phyloP scores from a whole-genome alignment of 2,888 invertebrate species.

The Cylloceria caligata region DNA sequence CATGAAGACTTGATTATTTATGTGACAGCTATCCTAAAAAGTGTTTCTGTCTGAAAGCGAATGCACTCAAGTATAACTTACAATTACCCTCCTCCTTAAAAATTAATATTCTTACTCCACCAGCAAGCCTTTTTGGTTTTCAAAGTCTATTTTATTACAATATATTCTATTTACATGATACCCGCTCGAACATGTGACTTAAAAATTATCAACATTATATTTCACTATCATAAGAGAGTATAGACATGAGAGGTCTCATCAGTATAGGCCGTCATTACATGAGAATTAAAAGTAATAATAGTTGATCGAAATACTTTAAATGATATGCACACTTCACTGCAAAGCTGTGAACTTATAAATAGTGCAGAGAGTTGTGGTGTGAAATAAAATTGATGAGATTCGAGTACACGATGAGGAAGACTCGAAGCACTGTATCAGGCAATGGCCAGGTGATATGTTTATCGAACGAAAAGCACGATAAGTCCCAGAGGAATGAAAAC shows the following conservation, averaged over 20 bases:
- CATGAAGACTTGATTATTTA: no score
- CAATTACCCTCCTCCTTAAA: neutral
- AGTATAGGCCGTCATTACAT: neutral
- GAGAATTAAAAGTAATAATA: neutral
- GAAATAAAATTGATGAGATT: neutral
- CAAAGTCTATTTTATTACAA: neutral
- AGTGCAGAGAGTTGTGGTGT: neutral
- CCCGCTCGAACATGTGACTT: neutral
- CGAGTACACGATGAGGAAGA: neutral
- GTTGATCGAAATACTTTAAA: neutral
- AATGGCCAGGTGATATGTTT: neutral
- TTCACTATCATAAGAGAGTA: neutral
- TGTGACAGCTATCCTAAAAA: no score
- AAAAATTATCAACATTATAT: neutral
- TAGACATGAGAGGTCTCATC: neutral
- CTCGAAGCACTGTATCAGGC: neutral
- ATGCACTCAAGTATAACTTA: no score
- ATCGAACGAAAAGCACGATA: conserved; percentile 31
- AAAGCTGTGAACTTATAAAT: neutral
- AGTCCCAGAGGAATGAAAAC: conserved; percentile 42
- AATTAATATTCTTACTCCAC: neutral
- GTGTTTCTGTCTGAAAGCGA: no score
- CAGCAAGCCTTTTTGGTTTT: neutral
- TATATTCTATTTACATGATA: neutral
- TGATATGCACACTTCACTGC: neutral